Percentiles rank a stretch among this genome's conserved stretches.
phyloP scores from a whole-genome alignment of 92 coral and sea anemone species.

The Palythoa grandiflora region DNA sequence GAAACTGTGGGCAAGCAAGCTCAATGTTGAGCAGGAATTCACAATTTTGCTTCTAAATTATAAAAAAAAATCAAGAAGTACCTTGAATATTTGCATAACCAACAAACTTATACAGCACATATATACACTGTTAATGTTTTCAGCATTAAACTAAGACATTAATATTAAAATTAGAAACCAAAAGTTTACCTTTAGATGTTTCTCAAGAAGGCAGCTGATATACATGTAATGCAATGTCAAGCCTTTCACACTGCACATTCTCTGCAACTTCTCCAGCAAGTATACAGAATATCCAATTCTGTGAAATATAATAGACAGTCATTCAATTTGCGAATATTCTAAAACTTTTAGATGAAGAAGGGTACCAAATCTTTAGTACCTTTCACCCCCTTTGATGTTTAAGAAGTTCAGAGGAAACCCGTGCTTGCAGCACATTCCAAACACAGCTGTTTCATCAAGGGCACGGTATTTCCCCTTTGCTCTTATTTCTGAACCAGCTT shows the following conservation, averaged over 20 bases:
- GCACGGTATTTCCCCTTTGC: constrained; percentile 73
- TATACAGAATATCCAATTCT: constrained; percentile 64
- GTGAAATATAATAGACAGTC: constrained; percentile 8
- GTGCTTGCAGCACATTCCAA: constrained; percentile 69
- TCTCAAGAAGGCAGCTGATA: constrained; percentile 63
- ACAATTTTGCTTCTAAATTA: constrained; percentile 62
- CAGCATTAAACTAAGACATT: not conserved
- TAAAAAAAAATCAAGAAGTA: constrained; percentile 10
- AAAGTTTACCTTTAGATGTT: constrained; percentile 57
- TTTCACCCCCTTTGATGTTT: constrained; percentile 74
- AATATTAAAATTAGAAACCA: not conserved
- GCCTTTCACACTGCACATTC: constrained; percentile 14
- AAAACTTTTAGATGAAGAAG: not conserved
- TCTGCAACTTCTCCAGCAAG: constrained; percentile 50
- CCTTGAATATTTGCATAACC: not conserved
- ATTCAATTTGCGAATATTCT: constrained; percentile 10
- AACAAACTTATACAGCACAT: not conserved
- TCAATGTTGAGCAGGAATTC: constrained; percentile 56
- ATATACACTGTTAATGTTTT: not conserved
- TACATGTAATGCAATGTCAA: constrained; percentile 61
- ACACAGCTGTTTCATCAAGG: constrained; percentile 76
- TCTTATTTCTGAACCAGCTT: constrained; percentile 69
- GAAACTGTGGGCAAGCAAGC: constrained; percentile 77
- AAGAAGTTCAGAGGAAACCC: constrained; percentile 65
- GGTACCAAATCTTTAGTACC: constrained; percentile 43